Percentiles rank a stretch among this genome's conserved stretches.
Conservation (phyloP, 2,113 vertebrate genomes). For the Stictonetta naevosa region DNA sequence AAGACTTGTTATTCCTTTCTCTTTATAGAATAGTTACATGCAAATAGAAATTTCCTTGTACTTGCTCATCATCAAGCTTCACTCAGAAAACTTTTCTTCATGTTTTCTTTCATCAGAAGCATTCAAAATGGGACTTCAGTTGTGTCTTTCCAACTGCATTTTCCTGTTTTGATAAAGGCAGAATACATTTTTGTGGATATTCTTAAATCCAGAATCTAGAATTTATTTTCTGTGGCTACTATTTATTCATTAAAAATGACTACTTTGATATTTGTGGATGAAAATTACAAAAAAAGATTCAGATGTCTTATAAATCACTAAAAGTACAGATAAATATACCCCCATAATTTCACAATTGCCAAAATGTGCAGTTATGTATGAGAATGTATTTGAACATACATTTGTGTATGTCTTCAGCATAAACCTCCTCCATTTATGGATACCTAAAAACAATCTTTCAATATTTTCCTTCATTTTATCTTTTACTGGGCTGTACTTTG, state of each 20-base stretch:
- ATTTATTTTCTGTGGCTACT: neutral
- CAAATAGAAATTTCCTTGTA: neutral
- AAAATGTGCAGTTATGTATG: neutral
- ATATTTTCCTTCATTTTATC: neutral
- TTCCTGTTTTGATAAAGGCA: neutral
- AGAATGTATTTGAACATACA: neutral
- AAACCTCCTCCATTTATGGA: neutral
- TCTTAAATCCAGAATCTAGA: neutral
- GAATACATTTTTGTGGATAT: neutral
- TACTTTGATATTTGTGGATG: neutral
- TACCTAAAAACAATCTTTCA: neutral
- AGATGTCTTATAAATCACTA: neutral
- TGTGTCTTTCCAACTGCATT: neutral
- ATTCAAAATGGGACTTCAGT: neutral
- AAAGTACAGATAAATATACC: neutral
- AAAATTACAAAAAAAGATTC: neutral
- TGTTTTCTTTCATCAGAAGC: neutral
- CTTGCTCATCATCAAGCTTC: neutral
- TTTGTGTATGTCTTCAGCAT: neutral
- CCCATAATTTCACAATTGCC: neutral
- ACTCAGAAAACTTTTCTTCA: neutral
- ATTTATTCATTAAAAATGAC: neutral
- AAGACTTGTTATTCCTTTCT: neutral
- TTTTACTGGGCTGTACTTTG: constrained; percentile 13
- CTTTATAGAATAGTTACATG: neutral